These are phyloP conservation scores for Gallinago paraguaiae DNA, from an alignment of 2,113 vertebrate genomes.

Conservation along the genomic window DNA sequence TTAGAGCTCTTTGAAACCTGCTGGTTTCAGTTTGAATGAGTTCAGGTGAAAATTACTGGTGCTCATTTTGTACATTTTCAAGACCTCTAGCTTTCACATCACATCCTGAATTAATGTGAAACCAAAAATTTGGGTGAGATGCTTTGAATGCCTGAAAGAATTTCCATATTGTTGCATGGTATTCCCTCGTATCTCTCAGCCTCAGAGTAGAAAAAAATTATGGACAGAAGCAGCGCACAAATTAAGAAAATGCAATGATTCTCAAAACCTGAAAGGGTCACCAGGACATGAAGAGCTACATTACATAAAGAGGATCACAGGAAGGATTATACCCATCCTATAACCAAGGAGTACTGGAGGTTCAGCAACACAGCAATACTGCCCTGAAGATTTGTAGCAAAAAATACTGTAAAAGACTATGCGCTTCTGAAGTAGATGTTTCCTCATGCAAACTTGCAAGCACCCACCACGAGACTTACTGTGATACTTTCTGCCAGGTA, in stretches of 20 bases:
- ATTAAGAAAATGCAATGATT: background rate
- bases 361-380: background rate
- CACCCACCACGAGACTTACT: background rate
- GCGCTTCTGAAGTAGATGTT: background rate
- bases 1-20: slow-evolving; percentile 34
- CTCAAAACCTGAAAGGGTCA: background rate
- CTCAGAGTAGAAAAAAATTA: background rate
- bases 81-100: slow-evolving; percentile 39
- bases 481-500: background rate
- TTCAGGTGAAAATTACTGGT: slow-evolving; percentile 35
- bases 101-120: background rate
- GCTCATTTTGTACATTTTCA: background rate
- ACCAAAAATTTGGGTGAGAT: background rate
- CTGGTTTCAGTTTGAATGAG: slow-evolving; percentile 43
- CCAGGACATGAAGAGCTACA: background rate
- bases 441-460: background rate
- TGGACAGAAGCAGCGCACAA: background rate
- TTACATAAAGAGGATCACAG: background rate
- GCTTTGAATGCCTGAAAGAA: background rate
- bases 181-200: background rate
- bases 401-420: background rate
- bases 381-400: background rate
- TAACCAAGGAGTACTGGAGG: background rate
- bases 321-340: accelerated
- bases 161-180: background rate